Conservation (phyloP, 2,888 invertebrate genomes). For the Doris montereyensis region DNA sequence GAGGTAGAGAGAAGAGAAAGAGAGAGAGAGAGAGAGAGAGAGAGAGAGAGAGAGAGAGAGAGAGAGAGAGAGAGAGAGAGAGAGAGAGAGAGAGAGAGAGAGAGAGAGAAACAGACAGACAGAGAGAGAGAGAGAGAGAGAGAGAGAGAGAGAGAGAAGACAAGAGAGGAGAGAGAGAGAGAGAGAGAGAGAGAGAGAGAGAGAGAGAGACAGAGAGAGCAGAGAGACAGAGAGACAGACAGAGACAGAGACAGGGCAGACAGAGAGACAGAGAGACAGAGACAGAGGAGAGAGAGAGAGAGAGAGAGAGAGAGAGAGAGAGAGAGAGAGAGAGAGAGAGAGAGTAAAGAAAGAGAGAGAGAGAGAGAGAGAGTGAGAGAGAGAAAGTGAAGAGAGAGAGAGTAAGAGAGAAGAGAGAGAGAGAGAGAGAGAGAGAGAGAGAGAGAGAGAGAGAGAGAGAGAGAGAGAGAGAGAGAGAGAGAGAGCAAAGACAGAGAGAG, state of each 20-base stretch:
- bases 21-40: background rate
- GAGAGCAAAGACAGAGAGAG: background rate
- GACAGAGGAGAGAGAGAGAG: background rate
- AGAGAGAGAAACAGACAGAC: too few relatives aligned
- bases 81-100: conserved; percentile 17
- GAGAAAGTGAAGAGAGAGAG: too few relatives aligned
- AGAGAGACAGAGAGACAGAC: too few relatives aligned
- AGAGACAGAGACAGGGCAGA: too few relatives aligned
- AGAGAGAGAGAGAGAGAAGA: background rate
- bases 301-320: too few relatives aligned
- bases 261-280: background rate
- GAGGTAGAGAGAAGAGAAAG: too few relatives aligned
- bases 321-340: too few relatives aligned
- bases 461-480: background rate
- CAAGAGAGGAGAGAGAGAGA: background rate
- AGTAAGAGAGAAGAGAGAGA: too few relatives aligned
- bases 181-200: too few relatives aligned
- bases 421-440: too few relatives aligned
- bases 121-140: background rate
- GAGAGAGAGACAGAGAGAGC: too few relatives aligned
- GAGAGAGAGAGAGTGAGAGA: background rate
- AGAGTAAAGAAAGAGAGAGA: background rate
- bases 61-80: conserved; percentile 20
- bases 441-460: background rate
- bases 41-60: conserved; percentile 10